phyloP scores from a whole-genome alignment of 1,140 invertebrate genomes.

The Eumaeus atala region DNA sequence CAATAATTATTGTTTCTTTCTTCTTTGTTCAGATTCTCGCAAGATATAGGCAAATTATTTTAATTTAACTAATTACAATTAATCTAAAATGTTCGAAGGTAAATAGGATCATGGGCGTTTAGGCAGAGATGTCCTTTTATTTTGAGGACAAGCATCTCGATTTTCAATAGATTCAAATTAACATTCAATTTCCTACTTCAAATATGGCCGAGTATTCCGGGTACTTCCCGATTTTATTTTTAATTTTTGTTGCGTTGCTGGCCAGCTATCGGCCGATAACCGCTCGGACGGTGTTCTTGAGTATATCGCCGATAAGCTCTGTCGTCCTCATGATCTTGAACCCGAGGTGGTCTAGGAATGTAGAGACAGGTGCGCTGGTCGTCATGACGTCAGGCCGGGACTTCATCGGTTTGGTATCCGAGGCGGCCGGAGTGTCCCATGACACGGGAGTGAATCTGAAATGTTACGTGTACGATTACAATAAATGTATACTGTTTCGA shows the following conservation, averaged over 20 bases:
- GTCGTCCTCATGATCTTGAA: constrained; percentile 70
- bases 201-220: neutral
- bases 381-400: constrained; percentile 38
- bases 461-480: constrained; percentile 16
- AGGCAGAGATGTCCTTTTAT: too few species aligned
- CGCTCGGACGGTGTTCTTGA: constrained; percentile 66
- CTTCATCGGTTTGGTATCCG: constrained; percentile 41
- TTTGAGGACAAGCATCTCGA: too few species aligned
- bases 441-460: constrained; percentile 52
- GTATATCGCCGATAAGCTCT: constrained; percentile 63
- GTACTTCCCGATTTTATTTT: neutral
- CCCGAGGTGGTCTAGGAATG: constrained; percentile 68
- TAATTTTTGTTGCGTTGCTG: neutral
- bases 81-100: too few species aligned
- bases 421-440: constrained; percentile 32
- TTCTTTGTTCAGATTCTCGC: too few species aligned
- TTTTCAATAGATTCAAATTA: too few species aligned
- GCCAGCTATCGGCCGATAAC: constrained; percentile 53
- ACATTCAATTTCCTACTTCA: neutral
- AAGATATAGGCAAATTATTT: too few species aligned
- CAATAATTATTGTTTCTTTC: too few species aligned
- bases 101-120: too few species aligned
- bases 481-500: neutral
- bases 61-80: too few species aligned
- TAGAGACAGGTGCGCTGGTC: constrained; percentile 53